Percentiles rank a stretch among this genome's conserved stretches.
phyloP scores from a whole-genome alignment of 1,140 invertebrate genomes.

The Tetranychus urticae region DNA sequence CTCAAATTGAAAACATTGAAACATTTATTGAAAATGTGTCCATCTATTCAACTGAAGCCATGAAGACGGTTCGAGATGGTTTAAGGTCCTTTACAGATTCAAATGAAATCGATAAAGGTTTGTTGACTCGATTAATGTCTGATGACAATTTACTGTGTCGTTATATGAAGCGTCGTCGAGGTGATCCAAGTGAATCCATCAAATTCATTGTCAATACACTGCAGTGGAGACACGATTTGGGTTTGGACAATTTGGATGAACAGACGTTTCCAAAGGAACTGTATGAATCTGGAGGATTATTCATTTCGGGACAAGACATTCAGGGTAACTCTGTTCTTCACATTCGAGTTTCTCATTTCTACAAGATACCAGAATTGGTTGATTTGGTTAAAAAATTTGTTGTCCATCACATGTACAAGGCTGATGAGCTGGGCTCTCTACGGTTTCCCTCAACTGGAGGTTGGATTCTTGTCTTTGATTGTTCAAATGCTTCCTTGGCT shows the following conservation, averaged over 20 bases:
- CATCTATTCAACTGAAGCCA: too few relatives aligned
- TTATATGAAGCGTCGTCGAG: not conserved
- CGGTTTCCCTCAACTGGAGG: not conserved
- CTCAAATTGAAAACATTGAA: too few relatives aligned
- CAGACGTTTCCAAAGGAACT: not conserved
- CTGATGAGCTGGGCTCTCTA: not conserved
- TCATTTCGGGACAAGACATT: not conserved
- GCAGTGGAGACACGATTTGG: not conserved
- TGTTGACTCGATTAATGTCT: not conserved
- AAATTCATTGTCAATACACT: not conserved
- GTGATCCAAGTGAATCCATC: not conserved
- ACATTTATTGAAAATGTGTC: too few relatives aligned
- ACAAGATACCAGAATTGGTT: not conserved
- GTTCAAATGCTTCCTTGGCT: not conserved
- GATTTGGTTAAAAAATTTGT: not conserved
- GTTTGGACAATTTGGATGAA: not conserved
- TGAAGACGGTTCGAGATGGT: too few relatives aligned
- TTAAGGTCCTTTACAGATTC: too few relatives aligned
- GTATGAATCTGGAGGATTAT: not conserved
- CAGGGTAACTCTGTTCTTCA: not conserved
- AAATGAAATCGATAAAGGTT: too few relatives aligned
- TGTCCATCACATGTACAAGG: not conserved
- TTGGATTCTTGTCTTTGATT: not conserved
- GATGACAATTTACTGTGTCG: not conserved
- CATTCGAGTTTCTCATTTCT: not conserved